Evolutionary conservation across 53 echinoderm and acorn worm species (phyloP).

Genomic region (Crossaster papposus): DNA sequence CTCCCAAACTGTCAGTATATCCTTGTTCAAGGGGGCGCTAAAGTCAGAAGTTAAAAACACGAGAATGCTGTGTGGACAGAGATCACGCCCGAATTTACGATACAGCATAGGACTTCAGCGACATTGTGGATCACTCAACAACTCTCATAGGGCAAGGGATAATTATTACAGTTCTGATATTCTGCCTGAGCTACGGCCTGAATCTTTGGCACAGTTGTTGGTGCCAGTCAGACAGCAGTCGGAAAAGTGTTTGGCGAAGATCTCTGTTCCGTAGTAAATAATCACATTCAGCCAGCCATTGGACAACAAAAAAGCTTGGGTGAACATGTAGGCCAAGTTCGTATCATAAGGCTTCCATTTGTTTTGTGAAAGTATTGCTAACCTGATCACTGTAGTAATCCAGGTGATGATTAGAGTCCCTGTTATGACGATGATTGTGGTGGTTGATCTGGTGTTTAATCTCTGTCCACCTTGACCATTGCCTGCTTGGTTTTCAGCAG

Average conservation of each 20-base stretch:
- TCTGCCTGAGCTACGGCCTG: background rate
- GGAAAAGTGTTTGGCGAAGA: background rate
- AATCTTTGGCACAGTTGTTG: background rate
- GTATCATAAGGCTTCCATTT: background rate
- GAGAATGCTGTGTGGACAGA: too few relatives aligned
- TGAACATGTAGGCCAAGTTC: background rate
- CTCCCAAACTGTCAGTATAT: too few relatives aligned
- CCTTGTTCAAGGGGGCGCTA: too few relatives aligned
- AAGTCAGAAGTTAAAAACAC: too few relatives aligned
- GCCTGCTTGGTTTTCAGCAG: conserved; percentile 2
- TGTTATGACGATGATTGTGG: conserved; percentile 6
- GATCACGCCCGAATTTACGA: too few relatives aligned
- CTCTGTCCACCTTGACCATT: conserved; percentile 1
- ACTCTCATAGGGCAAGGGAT: too few relatives aligned
- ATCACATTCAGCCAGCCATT: conserved; percentile 6
- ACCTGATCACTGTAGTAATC: background rate
- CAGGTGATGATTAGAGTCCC: conserved; percentile 11
- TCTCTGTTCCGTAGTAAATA: conserved; percentile 23
- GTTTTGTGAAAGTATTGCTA: background rate
- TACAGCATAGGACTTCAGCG: too few relatives aligned
- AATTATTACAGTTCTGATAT: background rate
- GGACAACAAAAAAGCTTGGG: background rate
- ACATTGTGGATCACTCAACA: too few relatives aligned
- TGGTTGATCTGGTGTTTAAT: conserved; percentile 15
- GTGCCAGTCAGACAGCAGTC: background rate